Base-by-base conservation (phyloP, 2,888 invertebrate genomes). In the Limnephilus auricula region DNA sequence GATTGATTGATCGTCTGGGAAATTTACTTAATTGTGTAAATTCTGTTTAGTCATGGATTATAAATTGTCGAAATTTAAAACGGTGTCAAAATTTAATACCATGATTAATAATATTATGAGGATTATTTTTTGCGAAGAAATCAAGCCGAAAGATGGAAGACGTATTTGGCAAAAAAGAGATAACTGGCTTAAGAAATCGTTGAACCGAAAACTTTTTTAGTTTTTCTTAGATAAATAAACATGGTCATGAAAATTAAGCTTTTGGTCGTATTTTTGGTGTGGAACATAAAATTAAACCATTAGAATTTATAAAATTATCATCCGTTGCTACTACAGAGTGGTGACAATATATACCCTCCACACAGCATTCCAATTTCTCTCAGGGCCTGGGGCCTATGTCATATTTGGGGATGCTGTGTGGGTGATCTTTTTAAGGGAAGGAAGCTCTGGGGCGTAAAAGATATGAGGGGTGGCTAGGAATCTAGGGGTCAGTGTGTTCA, bases 271-370 rank as follows among this genome's bases (percentile, higher is more conserved):
- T 78, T 90, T 90, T 78, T 32, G 78, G 37, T 18, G 13, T n/a
- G 10, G 40, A 50, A 50, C 89, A 91, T 85, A 89, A 89, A 91
- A 86, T 78, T 86, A 91, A 79, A 30, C 85, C 82, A 79, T 89
- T 79, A 85, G 30, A 37, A 91, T 91, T 89, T 89, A 79, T 37
- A 2, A 86, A 89, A 91, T 84, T 91, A 84, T 18, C 65, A 30
- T n/a, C 18, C 25, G 30, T 15, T 83, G 30, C 37, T 25, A 18
- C 13, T 0, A 31, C 31, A 32, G 34, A 10, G 15, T 32, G 5
- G 32, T 83, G 15, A n/a, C n/a, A n/a, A n/a, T n/a, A n/a, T n/a
- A n/a, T n/a, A n/a, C n/a, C n/a, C n/a, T n/a, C n/a, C n/a, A n/a
- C n/a, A n/a, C n/a, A n/a, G n/a, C n/a, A n/a, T n/a, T n/a, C n/a